Conservation (phyloP, 1,140 invertebrate species). For the Ephestia elutella region DNA sequence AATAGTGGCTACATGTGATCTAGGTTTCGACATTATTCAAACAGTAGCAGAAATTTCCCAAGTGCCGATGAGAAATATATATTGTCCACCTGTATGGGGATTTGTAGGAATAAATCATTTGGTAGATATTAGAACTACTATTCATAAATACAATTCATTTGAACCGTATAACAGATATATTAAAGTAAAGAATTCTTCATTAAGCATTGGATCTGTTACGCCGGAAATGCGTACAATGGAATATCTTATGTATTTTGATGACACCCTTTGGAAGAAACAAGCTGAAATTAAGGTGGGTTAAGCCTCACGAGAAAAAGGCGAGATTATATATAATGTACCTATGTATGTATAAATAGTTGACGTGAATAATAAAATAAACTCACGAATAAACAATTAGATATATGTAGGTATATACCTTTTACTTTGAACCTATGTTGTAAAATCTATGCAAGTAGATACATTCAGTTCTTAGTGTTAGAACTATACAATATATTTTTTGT, state of each 20-base stretch:
- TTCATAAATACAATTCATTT: slow-evolving; percentile 64
- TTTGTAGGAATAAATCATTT: slow-evolving; percentile 72
- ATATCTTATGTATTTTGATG: slow-evolving; percentile 61
- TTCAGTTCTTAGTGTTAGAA: no score
- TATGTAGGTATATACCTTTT: no score
- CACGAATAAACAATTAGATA: no score
- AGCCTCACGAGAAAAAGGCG: no score
- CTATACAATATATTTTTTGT: background rate
- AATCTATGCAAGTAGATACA: no score
- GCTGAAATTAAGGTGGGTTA: slow-evolving; percentile 42
- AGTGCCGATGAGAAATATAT: slow-evolving; percentile 60
- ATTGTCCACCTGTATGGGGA: slow-evolving; percentile 75
- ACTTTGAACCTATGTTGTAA: no score
- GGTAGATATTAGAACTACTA: slow-evolving; percentile 63
- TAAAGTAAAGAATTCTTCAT: slow-evolving; percentile 55
- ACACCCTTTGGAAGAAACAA: slow-evolving; percentile 46
- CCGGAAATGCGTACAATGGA: slow-evolving; percentile 66
- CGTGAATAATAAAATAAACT: no score
- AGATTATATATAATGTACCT: no score
- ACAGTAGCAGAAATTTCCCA: slow-evolving; percentile 53
- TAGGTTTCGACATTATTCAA: slow-evolving; percentile 57
- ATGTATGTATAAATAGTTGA: no score
- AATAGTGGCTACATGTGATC: slow-evolving; percentile 68
- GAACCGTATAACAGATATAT: slow-evolving; percentile 56
- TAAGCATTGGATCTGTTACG: slow-evolving; percentile 60